Conservation (phyloP, 1,140 invertebrate genomes). For the Aphelenchoides besseyi region DNA sequence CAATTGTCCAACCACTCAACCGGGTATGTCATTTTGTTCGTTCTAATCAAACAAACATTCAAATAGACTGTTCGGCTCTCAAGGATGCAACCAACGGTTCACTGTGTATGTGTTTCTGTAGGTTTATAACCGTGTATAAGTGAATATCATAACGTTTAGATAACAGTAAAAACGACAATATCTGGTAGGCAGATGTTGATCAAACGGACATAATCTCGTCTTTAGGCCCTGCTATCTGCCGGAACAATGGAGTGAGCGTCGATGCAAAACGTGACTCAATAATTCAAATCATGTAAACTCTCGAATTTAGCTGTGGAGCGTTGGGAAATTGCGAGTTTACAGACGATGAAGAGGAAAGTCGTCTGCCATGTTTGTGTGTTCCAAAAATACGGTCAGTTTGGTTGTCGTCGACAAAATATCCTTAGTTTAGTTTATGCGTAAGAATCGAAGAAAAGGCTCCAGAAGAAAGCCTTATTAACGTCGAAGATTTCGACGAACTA, state of each 20-base stretch:
- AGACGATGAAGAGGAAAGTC: conserved; percentile 35
- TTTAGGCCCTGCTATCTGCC: conserved; percentile 56
- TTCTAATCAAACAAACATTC: conserved; percentile 15
- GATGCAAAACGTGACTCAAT: conserved; percentile 42
- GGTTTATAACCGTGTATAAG: not conserved
- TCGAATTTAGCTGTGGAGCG: conserved; percentile 31
- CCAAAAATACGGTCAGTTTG: conserved; percentile 43
- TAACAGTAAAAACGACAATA: conserved; percentile 56
- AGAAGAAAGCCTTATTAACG: conserved; percentile 30
- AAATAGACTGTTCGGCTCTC: not conserved
- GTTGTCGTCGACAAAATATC: not conserved
- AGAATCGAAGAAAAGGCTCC: conserved; percentile 50
- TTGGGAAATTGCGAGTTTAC: conserved; percentile 54
- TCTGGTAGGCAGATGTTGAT: too few species aligned
- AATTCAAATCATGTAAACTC: not conserved
- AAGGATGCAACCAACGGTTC: conserved; percentile 10
- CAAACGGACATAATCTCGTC: too few species aligned
- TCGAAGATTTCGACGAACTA: conserved; percentile 19
- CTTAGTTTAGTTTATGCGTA: conserved; percentile 54
- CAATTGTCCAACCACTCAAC: conserved; percentile 26
- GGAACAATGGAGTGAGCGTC: conserved; percentile 47
- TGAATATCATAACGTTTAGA: conserved; percentile 57
- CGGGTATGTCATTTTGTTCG: conserved; percentile 38
- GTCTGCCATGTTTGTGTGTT: conserved; percentile 53
- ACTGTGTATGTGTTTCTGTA: conserved; percentile 9